phyloP scores from a whole-genome alignment of 2,888 invertebrate species.

The Scotopteryx bipunctaria region DNA sequence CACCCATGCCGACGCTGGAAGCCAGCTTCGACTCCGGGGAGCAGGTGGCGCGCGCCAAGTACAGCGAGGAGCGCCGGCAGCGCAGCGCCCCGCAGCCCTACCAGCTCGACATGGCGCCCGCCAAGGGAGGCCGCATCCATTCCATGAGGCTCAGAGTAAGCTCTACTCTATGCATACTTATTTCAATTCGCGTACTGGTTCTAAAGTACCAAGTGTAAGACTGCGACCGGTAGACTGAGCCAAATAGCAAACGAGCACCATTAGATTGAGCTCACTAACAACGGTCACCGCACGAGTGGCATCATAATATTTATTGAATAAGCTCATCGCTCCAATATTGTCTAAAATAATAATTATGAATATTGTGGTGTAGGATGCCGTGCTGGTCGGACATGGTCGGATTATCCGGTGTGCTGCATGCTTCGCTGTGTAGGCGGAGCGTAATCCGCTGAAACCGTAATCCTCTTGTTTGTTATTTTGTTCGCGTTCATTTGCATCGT shows the following conservation, averaged over 20 bases:
- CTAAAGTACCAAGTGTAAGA: not conserved
- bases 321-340: not conserved
- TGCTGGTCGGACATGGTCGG: no score
- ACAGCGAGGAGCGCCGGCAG: not conserved
- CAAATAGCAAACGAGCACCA: no score
- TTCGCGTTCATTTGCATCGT: conserved; percentile 4
- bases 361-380: not conserved
- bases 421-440: not conserved
- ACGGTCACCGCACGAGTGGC: no score
- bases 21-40: not conserved
- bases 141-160: conserved; percentile 48
- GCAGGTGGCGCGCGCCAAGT: not conserved
- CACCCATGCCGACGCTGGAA: not conserved
- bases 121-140: conserved; percentile 49
- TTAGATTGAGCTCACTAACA: no score
- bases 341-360: not conserved
- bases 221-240: no score
- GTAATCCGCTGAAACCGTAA: conserved; percentile 11
- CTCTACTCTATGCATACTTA: no score
- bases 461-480: conserved; percentile 18
- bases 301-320: no score
- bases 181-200: no score
- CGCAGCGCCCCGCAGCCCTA: conserved; percentile 33
- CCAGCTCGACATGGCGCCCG: conserved; percentile 62
- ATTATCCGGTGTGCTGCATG: not conserved